Base-by-base conservation (phyloP, 2,888 invertebrate species). In the Morpho deidamia region DNA sequence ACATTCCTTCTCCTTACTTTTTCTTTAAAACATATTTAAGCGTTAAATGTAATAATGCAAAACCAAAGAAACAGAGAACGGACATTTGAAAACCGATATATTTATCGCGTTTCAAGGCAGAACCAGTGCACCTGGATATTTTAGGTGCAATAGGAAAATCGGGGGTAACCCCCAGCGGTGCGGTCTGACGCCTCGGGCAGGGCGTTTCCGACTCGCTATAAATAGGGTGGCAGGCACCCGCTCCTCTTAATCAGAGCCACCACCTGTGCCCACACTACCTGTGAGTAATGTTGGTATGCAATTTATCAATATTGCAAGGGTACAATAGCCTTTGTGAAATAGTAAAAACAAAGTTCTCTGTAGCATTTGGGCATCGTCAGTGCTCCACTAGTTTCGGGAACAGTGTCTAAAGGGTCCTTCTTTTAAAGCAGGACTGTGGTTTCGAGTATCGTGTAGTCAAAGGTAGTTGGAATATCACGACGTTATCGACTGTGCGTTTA, bases 161-260 rank as follows among this genome's bases (percentile, higher is more conserved):
- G 63, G 62, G 58, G 64, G 63, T 56, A 66, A 67, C 71, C 72
- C 71, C 73, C 72, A 72, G 77, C 66, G 78, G 79, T 67, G 70
- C 64, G 61, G 72, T 74, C 72, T 67, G 68, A 67, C 69, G 72
- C 69, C 69, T 66, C 63, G 63, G 69, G 72, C 71, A 54, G 62
- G 59, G 59, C 71, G 71, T 66, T 70, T 72, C 78, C 72, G 76
- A 74, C 74, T 69, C 61, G 70, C 75, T 78, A 82, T 83, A 83
- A 83, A 84, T 82, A 83, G 78, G 67, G 68, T 65, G 62, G 63
- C 67, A 63, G 67, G 66, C 69, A 64, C 69, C 67, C 72, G 66
- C 70, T 70, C 70, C 78, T 74, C 83, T 85, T 83, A 83, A 83
- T 85, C 83, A 81, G 74, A 70, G 64, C 70, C 69, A 70, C 75